Percentiles rank a stretch among this genome's conserved stretches.
Evolutionary conservation across 2,888 invertebrate species (phyloP).

Genomic region (Hirtodrosophila duncani): DNA sequence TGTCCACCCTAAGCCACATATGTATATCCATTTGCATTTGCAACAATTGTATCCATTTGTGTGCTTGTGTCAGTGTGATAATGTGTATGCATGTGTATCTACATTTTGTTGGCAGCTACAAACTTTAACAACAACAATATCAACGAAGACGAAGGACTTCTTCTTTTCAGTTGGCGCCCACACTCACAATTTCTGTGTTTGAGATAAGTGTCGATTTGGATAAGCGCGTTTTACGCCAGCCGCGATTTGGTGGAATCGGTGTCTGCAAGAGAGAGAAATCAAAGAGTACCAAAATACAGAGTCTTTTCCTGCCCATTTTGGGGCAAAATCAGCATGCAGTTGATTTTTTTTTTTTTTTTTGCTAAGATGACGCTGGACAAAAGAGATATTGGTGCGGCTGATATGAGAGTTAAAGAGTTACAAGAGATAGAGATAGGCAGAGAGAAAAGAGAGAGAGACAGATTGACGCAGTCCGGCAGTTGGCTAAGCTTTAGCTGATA

Average conservation of each 20-base stretch:
- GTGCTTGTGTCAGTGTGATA: too few relatives aligned
- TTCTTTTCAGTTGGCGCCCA: conserved; percentile 16
- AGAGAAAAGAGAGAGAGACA: conserved; percentile 43
- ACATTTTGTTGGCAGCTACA: too few relatives aligned
- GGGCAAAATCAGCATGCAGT: conserved; percentile 56
- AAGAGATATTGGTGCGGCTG: conserved; percentile 34
- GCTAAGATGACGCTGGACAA: conserved; percentile 60
- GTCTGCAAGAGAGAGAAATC: conserved; percentile 76
- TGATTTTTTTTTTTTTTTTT: conserved; percentile 24
- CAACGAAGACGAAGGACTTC: conserved; percentile 2
- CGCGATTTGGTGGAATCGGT: conserved; percentile 76
- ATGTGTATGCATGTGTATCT: too few relatives aligned
- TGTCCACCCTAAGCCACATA: too few relatives aligned
- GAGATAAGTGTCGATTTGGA: conserved; percentile 77
- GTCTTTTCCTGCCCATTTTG: conserved; percentile 29
- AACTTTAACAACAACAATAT: neutral
- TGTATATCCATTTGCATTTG: too few relatives aligned
- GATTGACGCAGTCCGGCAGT: conserved; percentile 21
- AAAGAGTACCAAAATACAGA: conserved; percentile 63
- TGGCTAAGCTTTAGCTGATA: neutral
- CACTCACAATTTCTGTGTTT: conserved; percentile 77
- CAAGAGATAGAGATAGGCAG: conserved; percentile 35
- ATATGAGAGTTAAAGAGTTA: too few relatives aligned
- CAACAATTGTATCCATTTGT: too few relatives aligned
- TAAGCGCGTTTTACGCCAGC: conserved; percentile 77